These are phyloP conservation scores for Seriola dumerili DNA, from an alignment of 2,113 vertebrate genomes.

Conservation along the genomic window DNA sequence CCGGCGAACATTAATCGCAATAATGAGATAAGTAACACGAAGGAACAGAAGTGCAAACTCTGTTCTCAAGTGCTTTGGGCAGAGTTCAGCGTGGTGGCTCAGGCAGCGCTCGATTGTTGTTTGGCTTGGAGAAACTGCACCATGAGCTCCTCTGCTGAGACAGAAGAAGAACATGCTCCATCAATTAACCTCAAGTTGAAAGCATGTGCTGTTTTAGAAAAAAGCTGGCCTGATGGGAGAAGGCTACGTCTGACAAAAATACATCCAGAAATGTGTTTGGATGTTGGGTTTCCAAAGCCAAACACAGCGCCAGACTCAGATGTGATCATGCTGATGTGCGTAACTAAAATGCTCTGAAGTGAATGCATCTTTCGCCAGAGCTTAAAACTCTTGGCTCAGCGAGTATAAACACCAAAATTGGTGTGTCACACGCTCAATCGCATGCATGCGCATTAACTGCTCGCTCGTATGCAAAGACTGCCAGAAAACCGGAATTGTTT, in stretches of 20 bases:
- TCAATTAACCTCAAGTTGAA: conserved; percentile 71
- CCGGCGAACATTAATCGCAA: conserved; percentile 57
- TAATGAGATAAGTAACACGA: conserved; percentile 53
- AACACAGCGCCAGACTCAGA: conserved; percentile 72
- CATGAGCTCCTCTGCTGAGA: conserved; percentile 56
- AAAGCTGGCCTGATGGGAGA: conserved; percentile 36
- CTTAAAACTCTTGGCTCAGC: conserved; percentile 58
- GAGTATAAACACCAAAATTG: conserved; percentile 73
- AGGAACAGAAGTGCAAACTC: conserved; percentile 51
- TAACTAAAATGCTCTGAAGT: conserved; percentile 75
- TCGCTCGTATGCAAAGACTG: conserved; percentile 37
- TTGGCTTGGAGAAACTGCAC: conserved; percentile 62
- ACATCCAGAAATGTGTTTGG: conserved; percentile 75
- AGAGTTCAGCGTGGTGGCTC: conserved; percentile 49
- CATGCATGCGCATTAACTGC: conserved; percentile 38
- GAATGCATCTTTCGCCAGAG: conserved; percentile 65
- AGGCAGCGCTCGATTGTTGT: conserved; percentile 39
- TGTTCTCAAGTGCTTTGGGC: conserved; percentile 42
- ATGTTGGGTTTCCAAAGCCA: conserved; percentile 75
- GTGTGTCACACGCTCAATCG: conserved; percentile 53
- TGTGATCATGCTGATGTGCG: conserved; percentile 65
- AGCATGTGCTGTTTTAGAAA: conserved; percentile 54
- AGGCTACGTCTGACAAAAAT: conserved; percentile 71
- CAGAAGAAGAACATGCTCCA: conserved; percentile 55
- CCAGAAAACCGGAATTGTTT: conserved; percentile 61